Percentiles rank a stretch among this genome's conserved stretches.
These are phyloP conservation scores for Pyrocephalus nanus DNA, from an alignment of 2,797 vertebrate species.

Conservation along the genomic window DNA sequence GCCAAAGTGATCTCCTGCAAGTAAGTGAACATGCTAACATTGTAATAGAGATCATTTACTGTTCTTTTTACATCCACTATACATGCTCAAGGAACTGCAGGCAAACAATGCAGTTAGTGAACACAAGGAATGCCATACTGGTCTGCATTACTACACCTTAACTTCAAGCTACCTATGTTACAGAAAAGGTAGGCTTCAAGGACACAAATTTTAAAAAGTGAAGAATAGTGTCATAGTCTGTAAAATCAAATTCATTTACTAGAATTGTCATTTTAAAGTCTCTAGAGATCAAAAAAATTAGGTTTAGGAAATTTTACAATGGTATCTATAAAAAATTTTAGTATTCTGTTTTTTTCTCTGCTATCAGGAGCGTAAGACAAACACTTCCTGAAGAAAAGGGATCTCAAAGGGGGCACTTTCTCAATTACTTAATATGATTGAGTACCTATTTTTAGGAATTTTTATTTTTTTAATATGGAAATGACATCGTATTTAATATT, in stretches of 20 bases:
- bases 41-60: neutral
- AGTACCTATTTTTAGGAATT: neutral
- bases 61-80: neutral
- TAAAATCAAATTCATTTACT: neutral
- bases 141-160: neutral
- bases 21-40: fast-evolving
- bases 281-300: neutral
- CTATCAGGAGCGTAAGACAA: neutral
- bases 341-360: neutral
- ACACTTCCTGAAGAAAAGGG: neutral
- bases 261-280: neutral
- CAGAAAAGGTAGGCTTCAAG: neutral
- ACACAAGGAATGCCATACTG: fast-evolving
- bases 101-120: fast-evolving
- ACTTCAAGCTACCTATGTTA: fast-evolving
- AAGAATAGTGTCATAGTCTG: neutral
- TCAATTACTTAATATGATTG: neutral
- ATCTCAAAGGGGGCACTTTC: neutral
- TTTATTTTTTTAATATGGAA: neutral
- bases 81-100: neutral
- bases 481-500: neutral
- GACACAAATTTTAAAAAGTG: neutral
- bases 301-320: neutral
- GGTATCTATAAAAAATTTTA: neutral
- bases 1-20: neutral